Evolutionary conservation across 2,888 invertebrate species (phyloP), one percentile per base, ranked within the genome.

Genomic region (Myopa testacea): DNA sequence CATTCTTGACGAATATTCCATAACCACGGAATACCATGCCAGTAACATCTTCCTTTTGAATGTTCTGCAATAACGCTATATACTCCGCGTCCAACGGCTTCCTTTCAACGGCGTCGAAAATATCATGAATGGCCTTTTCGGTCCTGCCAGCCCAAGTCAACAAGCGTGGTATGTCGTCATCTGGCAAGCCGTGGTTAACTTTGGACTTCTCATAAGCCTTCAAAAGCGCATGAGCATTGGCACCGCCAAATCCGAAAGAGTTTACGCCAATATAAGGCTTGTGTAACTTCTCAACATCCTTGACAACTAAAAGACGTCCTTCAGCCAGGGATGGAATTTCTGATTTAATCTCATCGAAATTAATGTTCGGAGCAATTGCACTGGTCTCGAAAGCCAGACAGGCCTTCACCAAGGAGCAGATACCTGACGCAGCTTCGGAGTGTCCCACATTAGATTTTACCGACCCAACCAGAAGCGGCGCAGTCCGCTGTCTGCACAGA

Each of bases 391-490:
- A 95, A 0, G 95, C 94, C 72, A 96, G 92, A 71, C 95, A 86
- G 81, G 93, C 95, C 91, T 97, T 97, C 0, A 94, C 93, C 79
- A 97, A 87, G 0, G 96, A 94, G 82, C 95, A 95, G 1, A 97
- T 90, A 10, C 96, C 95, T 6, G 95, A 95, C 2, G 93, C 93
- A 0, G 97, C 95, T 86, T 98, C 98, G 0, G 95, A 92, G 88
- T 98, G 98, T 0, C 98, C 98, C 87, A 98, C 92, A 89, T 98
- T 98, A 0, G 97, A 97, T 87, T 98, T 98, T 52, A 97, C 93
- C 0, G 98, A 96, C 2, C 98, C 98, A 78, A 98, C 94, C 71
- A 92, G 89, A 0, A 98, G 91, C 0, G 98, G 94, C 0, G 92
- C 93, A 0, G 91, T 92, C n/a, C 97, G 91, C 37, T 92, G 93